A percentile compares a stretch with the other conserved stretches of the same genome.
Evolutionary conservation across 2,888 invertebrate genomes (phyloP).

Genomic region (Lepidochitona cinerea): DNA sequence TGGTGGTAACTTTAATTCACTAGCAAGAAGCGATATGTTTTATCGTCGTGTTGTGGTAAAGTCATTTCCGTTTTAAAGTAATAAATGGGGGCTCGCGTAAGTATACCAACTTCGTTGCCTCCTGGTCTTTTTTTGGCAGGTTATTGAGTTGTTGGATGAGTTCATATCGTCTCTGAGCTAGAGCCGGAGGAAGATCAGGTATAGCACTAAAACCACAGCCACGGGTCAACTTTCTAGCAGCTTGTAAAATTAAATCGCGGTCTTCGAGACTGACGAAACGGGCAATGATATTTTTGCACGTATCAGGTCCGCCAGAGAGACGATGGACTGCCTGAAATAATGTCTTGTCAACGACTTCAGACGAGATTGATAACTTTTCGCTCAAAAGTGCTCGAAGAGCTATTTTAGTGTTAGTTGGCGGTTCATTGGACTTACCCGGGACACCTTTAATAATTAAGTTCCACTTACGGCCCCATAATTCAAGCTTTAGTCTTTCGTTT

Average conservation of each 20-base stretch:
- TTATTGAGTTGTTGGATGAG: neutral
- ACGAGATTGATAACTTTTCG: neutral
- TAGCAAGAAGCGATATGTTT: too few species aligned
- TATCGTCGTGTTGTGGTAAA: neutral
- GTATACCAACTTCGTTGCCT: neutral
- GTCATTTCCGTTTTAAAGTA: neutral
- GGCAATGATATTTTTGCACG: neutral
- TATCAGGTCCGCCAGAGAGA: neutral
- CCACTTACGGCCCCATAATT: neutral
- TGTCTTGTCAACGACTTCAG: neutral
- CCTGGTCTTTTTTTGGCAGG: neutral
- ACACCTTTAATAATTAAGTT: neutral
- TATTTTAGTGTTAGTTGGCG: neutral
- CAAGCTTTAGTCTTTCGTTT: neutral
- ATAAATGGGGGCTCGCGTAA: neutral
- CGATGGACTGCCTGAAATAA: neutral
- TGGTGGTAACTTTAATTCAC: too few species aligned
- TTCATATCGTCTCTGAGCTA: neutral
- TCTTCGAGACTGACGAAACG: neutral
- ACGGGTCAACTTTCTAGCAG: neutral
- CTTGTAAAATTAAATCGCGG: neutral
- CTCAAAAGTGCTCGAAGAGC: neutral
- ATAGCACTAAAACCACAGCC: neutral
- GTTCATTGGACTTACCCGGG: neutral
- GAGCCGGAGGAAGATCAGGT: neutral